Evolutionary conservation across 2,797 vertebrate genomes (phyloP).

Genomic region (Lophius americanus): DNA sequence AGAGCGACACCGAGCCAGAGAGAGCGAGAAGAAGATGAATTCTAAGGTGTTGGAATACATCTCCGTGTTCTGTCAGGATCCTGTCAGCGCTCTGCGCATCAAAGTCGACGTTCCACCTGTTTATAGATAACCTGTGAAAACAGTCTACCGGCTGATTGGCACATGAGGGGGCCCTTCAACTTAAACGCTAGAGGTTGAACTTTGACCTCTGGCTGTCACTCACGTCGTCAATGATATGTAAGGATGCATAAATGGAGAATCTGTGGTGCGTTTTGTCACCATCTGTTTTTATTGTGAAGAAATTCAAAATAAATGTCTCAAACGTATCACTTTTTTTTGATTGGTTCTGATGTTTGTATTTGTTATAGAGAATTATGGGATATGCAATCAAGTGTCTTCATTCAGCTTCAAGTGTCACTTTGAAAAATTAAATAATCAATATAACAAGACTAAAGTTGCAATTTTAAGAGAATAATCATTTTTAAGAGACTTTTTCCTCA

Average conservation of each 20-base stretch:
- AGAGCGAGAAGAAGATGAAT: slow-evolving; percentile 72
- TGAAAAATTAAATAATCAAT: no score
- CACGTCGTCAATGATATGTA: slow-evolving; percentile 23
- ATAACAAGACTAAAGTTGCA: no score
- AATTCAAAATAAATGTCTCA: slow-evolving; percentile 65
- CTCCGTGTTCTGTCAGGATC: slow-evolving; percentile 75
- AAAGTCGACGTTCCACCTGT: slow-evolving; percentile 76
- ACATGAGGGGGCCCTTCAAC: slow-evolving; percentile 63
- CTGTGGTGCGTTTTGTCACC: slow-evolving; percentile 71
- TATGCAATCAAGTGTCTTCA: slow-evolving; percentile 32
- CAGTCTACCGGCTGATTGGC: slow-evolving; percentile 36
- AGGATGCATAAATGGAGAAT: slow-evolving; percentile 22
- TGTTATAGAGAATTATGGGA: not conserved
- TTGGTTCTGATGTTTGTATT: slow-evolving; percentile 7
- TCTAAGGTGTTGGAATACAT: slow-evolving; percentile 74
- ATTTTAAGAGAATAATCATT: no score
- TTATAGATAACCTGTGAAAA: slow-evolving; percentile 62
- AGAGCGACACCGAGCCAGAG: slow-evolving; percentile 61
- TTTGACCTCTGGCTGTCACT: slow-evolving; percentile 43
- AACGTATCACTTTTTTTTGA: slow-evolving; percentile 23
- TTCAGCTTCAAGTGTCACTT: slow-evolving; percentile 1
- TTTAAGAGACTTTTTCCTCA: no score
- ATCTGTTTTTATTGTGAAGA: slow-evolving; percentile 61
- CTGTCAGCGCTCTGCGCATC: slow-evolving; percentile 73
- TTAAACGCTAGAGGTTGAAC: slow-evolving; percentile 46